Evolutionary conservation across 2,888 invertebrate genomes (phyloP).

Genomic region (Acleris holmiana): DNA sequence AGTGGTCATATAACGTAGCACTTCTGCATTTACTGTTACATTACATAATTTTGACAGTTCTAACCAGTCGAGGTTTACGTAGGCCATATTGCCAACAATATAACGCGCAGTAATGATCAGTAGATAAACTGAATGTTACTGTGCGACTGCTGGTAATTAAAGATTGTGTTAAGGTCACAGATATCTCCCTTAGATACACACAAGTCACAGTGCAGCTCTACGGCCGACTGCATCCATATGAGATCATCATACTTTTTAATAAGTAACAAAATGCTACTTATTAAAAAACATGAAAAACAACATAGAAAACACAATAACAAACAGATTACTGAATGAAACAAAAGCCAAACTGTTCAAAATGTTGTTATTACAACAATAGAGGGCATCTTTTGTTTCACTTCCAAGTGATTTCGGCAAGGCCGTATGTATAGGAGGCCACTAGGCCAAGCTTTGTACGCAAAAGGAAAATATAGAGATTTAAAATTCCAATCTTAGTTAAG

Average conservation of each 20-base stretch:
- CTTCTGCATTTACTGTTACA: too few relatives aligned
- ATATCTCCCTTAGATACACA: slow-evolving; percentile 12
- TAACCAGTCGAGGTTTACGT: too few relatives aligned
- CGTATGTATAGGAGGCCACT: slow-evolving; percentile 14
- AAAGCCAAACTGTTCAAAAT: not conserved
- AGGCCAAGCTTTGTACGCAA: slow-evolving; percentile 6
- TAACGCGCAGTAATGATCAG: too few relatives aligned
- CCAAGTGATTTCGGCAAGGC: slow-evolving; percentile 22
- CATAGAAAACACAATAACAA: too few relatives aligned
- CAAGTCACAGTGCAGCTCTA: not conserved
- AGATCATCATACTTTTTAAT: not conserved
- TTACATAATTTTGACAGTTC: too few relatives aligned
- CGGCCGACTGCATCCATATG: not conserved
- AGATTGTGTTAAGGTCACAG: slow-evolving; percentile 19
- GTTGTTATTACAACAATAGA: slow-evolving; percentile 17
- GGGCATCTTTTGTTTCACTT: slow-evolving; percentile 26
- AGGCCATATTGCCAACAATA: too few relatives aligned
- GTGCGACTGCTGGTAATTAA: not conserved
- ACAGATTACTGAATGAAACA: not conserved
- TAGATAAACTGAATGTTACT: too few relatives aligned
- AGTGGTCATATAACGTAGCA: not conserved
- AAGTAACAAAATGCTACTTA: too few relatives aligned
- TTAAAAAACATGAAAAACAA: too few relatives aligned
- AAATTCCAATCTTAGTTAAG: too few relatives aligned
- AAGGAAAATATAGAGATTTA: not conserved